Conservation (phyloP, 30 jellyfish, hydroid and myxozoan genomes). For the Cassiopea xamachana region DNA sequence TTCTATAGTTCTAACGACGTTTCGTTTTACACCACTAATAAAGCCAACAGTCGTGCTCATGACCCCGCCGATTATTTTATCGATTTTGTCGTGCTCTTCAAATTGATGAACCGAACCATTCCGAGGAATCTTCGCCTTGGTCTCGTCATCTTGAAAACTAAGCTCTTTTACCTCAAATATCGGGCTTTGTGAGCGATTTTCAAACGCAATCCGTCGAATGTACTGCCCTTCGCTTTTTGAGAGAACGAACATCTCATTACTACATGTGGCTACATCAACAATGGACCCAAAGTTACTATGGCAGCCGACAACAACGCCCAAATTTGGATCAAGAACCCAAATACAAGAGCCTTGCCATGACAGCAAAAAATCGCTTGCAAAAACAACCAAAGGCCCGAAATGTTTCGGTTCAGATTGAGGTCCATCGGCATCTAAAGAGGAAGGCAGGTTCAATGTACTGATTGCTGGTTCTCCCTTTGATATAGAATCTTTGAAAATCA, state of each 20-base stretch:
- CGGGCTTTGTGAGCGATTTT: conserved; percentile 82
- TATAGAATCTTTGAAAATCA: conserved; percentile 94
- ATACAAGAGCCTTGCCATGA: conserved; percentile 97
- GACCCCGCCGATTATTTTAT: conserved; percentile 88
- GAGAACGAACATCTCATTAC: conserved; percentile 79
- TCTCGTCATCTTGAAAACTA: conserved; percentile 39
- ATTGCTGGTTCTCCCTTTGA: conserved; percentile 93
- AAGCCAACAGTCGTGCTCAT: conserved; percentile 84
- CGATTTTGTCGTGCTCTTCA: conserved; percentile 91
- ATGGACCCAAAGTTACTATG: conserved; percentile 94
- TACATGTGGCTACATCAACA: conserved; percentile 82
- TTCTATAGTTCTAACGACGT: conserved; percentile 86
- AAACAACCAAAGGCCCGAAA: conserved; percentile 81
- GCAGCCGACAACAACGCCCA: conserved; percentile 93
- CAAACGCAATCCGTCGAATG: conserved; percentile 80
- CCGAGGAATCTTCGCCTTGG: conserved; percentile 52
- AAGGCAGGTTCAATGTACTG: conserved; percentile 77
- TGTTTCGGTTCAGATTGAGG: conserved; percentile 81
- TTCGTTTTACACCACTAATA: conserved; percentile 87
- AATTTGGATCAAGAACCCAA: conserved; percentile 92
- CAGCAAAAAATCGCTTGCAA: conserved; percentile 63
- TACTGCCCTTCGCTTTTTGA: conserved; percentile 87
- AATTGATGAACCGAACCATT: conserved; percentile 88
- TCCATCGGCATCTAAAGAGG: conserved; percentile 28
- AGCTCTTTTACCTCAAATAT: conserved; percentile 83